These are phyloP conservation scores for Thoracochromis brauschi DNA, from an alignment of 2,113 vertebrate species.

Conservation along the genomic window DNA sequence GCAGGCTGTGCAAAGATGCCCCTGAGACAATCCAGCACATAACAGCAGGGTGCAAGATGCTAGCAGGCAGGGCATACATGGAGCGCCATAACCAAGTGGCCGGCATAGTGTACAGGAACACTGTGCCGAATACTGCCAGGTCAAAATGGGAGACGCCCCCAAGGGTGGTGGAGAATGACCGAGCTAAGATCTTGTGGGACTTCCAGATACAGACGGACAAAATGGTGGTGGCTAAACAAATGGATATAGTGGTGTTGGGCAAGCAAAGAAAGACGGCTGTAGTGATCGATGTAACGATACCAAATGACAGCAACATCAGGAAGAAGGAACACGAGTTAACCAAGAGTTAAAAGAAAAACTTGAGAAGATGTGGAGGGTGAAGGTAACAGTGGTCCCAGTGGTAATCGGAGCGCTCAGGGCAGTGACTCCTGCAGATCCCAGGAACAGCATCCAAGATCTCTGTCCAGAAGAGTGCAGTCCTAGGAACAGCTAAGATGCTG, in stretches of 20 bases:
- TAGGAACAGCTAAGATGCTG: accelerated
- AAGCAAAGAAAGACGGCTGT: not conserved
- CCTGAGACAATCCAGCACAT: not conserved
- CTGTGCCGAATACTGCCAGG: accelerated
- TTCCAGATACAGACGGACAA: not conserved
- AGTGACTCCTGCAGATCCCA: accelerated
- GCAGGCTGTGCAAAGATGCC: not conserved
- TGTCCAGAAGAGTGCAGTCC: not conserved
- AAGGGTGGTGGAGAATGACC: accelerated
- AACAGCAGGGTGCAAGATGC: not conserved
- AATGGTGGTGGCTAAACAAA: accelerated
- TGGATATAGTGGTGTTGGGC: not conserved
- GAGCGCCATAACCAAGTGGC: not conserved
- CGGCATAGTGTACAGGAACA: accelerated
- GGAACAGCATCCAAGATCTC: not conserved
- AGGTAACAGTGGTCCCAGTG: accelerated
- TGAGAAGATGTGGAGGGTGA: not conserved
- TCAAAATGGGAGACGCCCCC: not conserved
- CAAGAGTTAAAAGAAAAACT: not conserved
- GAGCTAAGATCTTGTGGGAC: not conserved
- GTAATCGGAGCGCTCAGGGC: accelerated
- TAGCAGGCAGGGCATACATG: accelerated
- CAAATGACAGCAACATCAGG: not conserved
- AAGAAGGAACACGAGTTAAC: not conserved
- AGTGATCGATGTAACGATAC: not conserved